These are phyloP conservation scores for Trachelus iudaicus DNA, from an alignment of 2,888 invertebrate genomes.

Conservation along the genomic window DNA sequence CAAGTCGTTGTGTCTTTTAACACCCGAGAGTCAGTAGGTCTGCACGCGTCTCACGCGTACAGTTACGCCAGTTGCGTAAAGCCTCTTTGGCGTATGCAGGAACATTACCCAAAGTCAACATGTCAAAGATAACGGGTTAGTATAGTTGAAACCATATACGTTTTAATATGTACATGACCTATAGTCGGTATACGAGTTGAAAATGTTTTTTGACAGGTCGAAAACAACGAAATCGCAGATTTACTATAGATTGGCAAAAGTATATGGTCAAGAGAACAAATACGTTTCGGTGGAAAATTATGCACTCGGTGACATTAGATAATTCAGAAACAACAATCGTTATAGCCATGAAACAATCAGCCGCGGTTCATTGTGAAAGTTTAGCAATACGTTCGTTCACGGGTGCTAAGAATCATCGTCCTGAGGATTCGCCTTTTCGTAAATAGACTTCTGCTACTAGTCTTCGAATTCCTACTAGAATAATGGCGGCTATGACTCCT, in stretches of 20 bases:
- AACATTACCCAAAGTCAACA: conserved; percentile 20
- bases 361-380: not conserved
- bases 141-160: not conserved
- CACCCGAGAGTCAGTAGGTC: conserved; percentile 4
- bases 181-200: not conserved
- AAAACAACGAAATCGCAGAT: too few species aligned
- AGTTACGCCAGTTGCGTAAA: conserved; percentile 22
- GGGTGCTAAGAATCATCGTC: not conserved
- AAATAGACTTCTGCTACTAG: not conserved
- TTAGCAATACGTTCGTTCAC: not conserved
- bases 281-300: not conserved
- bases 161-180: not conserved
- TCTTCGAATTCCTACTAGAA: not conserved
- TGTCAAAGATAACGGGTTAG: conserved; percentile 34
- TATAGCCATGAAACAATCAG: not conserved
- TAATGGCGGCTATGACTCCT: not conserved
- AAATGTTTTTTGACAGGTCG: too few species aligned
- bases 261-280: too few species aligned
- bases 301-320: not conserved
- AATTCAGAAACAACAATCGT: not conserved
- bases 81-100: conserved; percentile 6
- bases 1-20: conserved; percentile 2
- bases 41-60: conserved; percentile 4
- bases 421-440: not conserved
- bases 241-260: too few species aligned